phyloP scores from a whole-genome alignment of 2,113 vertebrate genomes.

The Pyxicephalus adspersus region DNA sequence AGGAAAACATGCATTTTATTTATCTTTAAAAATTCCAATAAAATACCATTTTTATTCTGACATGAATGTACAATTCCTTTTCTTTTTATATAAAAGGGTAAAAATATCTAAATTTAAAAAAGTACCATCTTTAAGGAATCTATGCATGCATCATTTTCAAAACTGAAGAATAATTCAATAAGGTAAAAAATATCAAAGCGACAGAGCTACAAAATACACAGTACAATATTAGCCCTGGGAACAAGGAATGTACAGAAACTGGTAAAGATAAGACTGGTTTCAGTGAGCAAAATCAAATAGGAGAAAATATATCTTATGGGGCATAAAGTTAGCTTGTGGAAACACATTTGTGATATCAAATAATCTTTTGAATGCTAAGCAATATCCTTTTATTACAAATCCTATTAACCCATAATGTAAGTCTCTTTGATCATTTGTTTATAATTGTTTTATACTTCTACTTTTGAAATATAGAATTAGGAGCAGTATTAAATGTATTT shows the following conservation, averaged over 20 bases:
- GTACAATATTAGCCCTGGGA: not conserved
- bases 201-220: not conserved
- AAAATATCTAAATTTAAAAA: not conserved
- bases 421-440: no score
- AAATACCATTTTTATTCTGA: no score
- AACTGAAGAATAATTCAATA: not conserved
- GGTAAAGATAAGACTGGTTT: not conserved
- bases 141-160: not conserved
- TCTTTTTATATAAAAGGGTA: no score
- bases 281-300: not conserved
- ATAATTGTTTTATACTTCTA: no score
- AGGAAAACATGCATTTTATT: no score
- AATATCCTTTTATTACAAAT: not conserved
- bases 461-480: no score
- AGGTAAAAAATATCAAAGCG: not conserved
- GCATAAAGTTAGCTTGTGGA: not conserved
- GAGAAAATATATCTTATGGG: conserved; percentile 3
- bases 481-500: no score
- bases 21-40: no score
- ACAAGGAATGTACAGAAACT: not conserved
- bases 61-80: no score
- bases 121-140: not conserved
- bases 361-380: not conserved
- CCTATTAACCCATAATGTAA: not conserved
- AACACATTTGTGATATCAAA: not conserved